phyloP scores from a whole-genome alignment of 1,140 invertebrate genomes.

The Whitmania pigra region DNA sequence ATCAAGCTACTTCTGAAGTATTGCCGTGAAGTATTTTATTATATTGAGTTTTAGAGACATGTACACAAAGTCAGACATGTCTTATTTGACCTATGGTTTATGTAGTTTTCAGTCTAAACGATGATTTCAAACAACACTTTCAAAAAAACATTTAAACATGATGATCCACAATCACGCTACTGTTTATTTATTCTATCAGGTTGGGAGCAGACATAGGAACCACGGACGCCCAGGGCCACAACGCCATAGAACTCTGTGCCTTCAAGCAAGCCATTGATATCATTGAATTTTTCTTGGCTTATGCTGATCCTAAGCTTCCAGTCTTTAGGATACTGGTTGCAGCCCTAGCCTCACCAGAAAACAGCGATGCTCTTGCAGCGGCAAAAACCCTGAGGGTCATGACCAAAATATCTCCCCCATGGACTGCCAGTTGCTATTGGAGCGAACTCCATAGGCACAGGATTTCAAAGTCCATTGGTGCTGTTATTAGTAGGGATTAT shows the following conservation, averaged over 20 bases:
- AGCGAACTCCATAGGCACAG: constrained; percentile 18
- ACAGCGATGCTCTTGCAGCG: constrained; percentile 35
- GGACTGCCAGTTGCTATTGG: constrained; percentile 19
- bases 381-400: constrained; percentile 35
- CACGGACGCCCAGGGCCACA: constrained; percentile 35
- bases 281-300: constrained; percentile 35
- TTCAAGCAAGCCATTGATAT: constrained; percentile 33
- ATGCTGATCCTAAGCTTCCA: constrained; percentile 32
- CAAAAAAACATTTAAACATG: too few species aligned
- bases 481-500: not conserved
- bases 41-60: not conserved
- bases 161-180: too few species aligned
- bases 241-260: constrained; percentile 37
- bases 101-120: too few species aligned
- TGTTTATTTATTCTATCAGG: not conserved
- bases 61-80: too few species aligned
- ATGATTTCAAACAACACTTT: too few species aligned
- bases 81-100: too few species aligned
- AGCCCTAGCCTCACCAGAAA: constrained; percentile 35
- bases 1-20: constrained; percentile 31
- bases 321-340: constrained; percentile 38
- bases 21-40: too few species aligned
- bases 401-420: constrained; percentile 26
- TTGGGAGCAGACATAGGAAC: constrained; percentile 26
- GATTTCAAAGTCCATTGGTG: not conserved